Conservation (phyloP, 2,113 vertebrate species). For the Arizona elegans region DNA sequence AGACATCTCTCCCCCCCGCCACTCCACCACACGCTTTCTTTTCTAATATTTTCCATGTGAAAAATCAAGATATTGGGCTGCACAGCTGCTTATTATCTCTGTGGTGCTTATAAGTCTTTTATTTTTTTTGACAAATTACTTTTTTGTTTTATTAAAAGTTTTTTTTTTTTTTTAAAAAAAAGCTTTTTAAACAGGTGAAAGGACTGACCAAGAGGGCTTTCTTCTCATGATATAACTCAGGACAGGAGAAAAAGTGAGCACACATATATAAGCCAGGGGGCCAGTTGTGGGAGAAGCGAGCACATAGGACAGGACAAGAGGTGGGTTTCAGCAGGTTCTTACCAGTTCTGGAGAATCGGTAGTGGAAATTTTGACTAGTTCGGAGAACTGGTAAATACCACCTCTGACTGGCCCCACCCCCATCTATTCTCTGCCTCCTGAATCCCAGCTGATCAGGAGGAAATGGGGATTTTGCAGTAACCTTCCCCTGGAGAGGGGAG, state of each 20-base stretch:
- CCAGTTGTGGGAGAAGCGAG: no score
- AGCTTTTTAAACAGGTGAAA: not conserved
- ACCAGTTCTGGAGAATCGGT: no score
- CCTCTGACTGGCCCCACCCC: no score
- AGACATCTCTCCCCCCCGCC: not conserved
- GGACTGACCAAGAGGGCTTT: not conserved
- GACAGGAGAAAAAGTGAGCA: not conserved
- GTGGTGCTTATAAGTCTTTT: not conserved
- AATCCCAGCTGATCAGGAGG: no score
- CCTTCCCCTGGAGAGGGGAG: no score
- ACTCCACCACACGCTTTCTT: not conserved
- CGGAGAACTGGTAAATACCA: no score
- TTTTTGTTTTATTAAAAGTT: not conserved
- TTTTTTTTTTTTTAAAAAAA: not conserved
- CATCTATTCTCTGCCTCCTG: no score
- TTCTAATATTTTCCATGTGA: not conserved
- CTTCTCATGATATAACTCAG: not conserved
- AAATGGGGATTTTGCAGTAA: no score
- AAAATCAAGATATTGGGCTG: not conserved
- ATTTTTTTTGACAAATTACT: not conserved
- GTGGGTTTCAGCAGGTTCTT: no score
- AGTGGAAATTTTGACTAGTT: no score
- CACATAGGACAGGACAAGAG: no score
- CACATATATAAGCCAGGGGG: not conserved
- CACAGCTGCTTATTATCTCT: not conserved